Evolutionary conservation across 2,888 invertebrate species (phyloP), one percentile per base, ranked within the genome.

Genomic region (Spisula solida): DNA sequence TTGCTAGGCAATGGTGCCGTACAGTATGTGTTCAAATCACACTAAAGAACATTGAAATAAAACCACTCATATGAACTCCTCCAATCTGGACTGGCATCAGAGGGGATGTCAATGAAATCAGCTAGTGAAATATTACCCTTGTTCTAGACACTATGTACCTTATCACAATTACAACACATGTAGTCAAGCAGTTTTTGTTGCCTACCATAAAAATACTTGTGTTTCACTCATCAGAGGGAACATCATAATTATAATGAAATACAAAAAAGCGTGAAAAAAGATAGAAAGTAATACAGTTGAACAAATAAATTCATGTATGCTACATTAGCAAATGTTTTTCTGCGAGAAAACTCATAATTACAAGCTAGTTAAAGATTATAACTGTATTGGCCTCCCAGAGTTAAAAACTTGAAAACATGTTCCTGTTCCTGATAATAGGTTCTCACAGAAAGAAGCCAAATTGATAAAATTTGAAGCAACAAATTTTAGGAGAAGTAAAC

Each of bases 401-500:
- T 10, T 66, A 66, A 66, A 66, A 66, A 25, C 60, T 25, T 66
- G 5, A 66, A 66, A 66, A 66, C 60, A 25, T 66, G 60, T 66
- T 66, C 60, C 0, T 4, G 31, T 18, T 18, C 34, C 34, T 16
- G 16, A 5, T 10, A 75, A 75, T 75, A 31, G 31, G 75, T 75
- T 75, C 34, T 34, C 75, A 75, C 34, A 31, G 34, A 75, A 75
- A 31, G 5, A 70, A 70, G 14, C 31, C 29, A 75, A 70, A 75
- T 75, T 31, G 16, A 31, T 75, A 75, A 31, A 75, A 34, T 75
- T 75, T 18, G 18, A 48, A 48, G 41, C n/a, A 25, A 51, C 80
- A 80, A 47, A 47, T 25, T 85, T 85, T 34, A 56, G 34, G 55
- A 55, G 79, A 78, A n/a, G 41, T 75, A 75, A 79, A 41, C 12